Percentiles rank a stretch among this genome's conserved stretches.
phyloP scores from a whole-genome alignment of 2,888 invertebrate genomes.

The Synergus japonicus region DNA sequence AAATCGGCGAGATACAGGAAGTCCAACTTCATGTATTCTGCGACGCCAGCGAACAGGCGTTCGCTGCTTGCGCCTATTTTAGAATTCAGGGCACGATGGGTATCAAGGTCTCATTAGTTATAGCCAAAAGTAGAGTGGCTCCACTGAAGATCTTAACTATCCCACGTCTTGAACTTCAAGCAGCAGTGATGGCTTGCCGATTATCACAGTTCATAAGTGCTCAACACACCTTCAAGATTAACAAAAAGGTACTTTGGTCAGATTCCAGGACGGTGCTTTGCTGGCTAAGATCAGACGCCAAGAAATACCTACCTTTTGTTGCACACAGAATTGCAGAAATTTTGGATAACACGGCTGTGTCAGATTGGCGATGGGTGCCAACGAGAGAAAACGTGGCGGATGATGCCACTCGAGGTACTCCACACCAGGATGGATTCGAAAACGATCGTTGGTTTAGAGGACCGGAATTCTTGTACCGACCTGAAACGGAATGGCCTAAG shows the following conservation, averaged over 20 bases:
- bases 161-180: conserved; percentile 49
- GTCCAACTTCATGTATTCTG: no score
- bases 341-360: conserved; percentile 46
- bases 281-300: conserved; percentile 50
- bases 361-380: conserved; percentile 53
- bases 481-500: no score
- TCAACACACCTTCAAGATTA: conserved; percentile 42
- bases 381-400: conserved; percentile 55
- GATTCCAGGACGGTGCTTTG: conserved; percentile 48
- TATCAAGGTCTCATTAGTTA: conserved; percentile 28
- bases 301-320: conserved; percentile 47
- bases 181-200: conserved; percentile 44
- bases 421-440: not conserved
- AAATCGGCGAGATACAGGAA: no score
- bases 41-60: no score
- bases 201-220: conserved; percentile 15
- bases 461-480: no score
- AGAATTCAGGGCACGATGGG: not conserved
- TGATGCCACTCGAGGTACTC: conserved; percentile 42
- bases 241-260: conserved; percentile 39
- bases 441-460: not conserved
- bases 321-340: conserved; percentile 57
- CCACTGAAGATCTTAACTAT: conserved; percentile 45
- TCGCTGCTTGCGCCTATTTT: conserved; percentile 45
- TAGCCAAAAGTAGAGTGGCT: conserved; percentile 42